phyloP scores from a whole-genome alignment of 2,888 invertebrate species.

The Lasioglossum calceatum region DNA sequence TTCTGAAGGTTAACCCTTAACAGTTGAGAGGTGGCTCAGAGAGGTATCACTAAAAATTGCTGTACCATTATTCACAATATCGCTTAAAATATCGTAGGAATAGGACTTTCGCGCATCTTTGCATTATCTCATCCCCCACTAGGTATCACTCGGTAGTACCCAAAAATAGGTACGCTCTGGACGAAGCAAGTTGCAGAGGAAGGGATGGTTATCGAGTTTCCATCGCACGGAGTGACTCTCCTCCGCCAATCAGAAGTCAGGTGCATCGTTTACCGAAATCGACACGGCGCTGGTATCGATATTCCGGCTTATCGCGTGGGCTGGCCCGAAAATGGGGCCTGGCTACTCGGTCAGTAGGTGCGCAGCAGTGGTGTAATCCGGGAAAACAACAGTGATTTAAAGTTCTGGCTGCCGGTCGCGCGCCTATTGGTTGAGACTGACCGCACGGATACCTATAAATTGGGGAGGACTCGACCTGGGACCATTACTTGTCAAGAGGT shows the following conservation, averaged over 20 bases:
- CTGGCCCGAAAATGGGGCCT: too few species aligned
- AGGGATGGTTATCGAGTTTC: background rate
- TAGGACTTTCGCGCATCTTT: too few species aligned
- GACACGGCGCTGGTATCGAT: background rate
- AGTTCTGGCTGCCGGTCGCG: background rate
- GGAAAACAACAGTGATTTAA: conserved; percentile 31
- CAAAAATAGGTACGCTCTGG: background rate
- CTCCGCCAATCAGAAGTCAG: background rate
- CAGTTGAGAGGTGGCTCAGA: too few species aligned
- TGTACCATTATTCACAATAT: too few species aligned
- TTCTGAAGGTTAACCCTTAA: too few species aligned
- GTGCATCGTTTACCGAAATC: background rate
- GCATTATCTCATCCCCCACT: too few species aligned
- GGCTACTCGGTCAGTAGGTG: too few species aligned
- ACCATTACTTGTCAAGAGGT: background rate
- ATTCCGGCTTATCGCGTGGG: too few species aligned
- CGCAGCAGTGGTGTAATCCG: too few species aligned
- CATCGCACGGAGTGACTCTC: background rate
- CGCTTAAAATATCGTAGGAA: too few species aligned
- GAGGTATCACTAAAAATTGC: too few species aligned
- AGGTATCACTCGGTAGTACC: too few species aligned
- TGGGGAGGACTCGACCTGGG: conserved; percentile 58
- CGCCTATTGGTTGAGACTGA: conserved; percentile 55
- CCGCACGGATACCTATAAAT: conserved; percentile 66
- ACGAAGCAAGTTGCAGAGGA: background rate